Evolutionary conservation across 92 coral and sea anemone species (phyloP).

Genomic region (Muricea muricata): DNA sequence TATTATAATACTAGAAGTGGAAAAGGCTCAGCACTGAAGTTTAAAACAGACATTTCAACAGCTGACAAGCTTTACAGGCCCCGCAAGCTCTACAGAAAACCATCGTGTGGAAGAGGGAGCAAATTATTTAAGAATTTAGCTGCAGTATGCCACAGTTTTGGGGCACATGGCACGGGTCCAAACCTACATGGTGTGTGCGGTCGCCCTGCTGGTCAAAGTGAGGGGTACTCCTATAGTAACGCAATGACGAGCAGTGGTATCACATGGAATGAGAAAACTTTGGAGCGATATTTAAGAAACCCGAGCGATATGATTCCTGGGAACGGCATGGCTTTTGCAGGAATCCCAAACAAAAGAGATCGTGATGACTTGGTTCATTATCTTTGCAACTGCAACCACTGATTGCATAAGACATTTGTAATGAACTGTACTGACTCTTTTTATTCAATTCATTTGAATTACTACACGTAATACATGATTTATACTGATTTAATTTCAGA

Average conservation of each 20-base stretch:
- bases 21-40: constrained; percentile 5
- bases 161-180: constrained; percentile 32
- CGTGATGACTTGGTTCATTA: neutral
- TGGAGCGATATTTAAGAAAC: constrained; percentile 12
- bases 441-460: too few relatives aligned
- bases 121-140: constrained; percentile 25
- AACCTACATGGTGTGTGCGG: constrained; percentile 28
- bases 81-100: too few relatives aligned
- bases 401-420: too few relatives aligned
- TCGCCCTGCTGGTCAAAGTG: neutral
- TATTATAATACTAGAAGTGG: constrained; percentile 31
- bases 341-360: constrained; percentile 32
- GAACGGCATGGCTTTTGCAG: constrained; percentile 49
- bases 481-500: too few relatives aligned
- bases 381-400: neutral
- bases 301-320: constrained; percentile 32
- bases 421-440: too few relatives aligned
- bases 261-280: constrained; percentile 23
- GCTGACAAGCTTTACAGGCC: too few relatives aligned
- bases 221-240: constrained; percentile 1
- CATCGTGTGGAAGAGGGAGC: constrained; percentile 46
- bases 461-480: too few relatives aligned
- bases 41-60: constrained; percentile 5
- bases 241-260: constrained; percentile 23
- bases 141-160: constrained; percentile 20